phyloP scores from a whole-genome alignment of 2,888 invertebrate species.

The Rhimphoctona megacephalus region DNA sequence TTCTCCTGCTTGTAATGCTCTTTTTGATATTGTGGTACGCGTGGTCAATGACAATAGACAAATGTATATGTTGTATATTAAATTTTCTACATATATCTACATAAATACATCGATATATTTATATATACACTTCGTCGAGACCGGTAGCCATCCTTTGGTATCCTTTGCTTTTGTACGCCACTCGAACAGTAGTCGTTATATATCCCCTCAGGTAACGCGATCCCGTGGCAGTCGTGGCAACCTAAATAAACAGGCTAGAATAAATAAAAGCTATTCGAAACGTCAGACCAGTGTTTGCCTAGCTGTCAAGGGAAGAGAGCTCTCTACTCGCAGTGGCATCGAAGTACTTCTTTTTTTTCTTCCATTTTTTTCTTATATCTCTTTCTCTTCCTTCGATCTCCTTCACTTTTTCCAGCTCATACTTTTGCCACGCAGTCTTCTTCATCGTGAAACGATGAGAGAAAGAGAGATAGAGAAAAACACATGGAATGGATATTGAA shows the following conservation, averaged over 20 bases:
- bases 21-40: constrained; percentile 55
- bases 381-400: constrained; percentile 67
- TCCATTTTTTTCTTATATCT: constrained; percentile 46
- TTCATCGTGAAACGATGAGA: constrained; percentile 27
- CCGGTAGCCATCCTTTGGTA: constrained; percentile 55
- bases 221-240: constrained; percentile 76
- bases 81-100: background rate
- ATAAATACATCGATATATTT: background rate
- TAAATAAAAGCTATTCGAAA: constrained; percentile 83
- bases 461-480: constrained; percentile 9
- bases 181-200: constrained; percentile 59
- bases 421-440: constrained; percentile 48
- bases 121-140: constrained; percentile 51
- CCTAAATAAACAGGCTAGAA: constrained; percentile 84
- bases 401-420: constrained; percentile 46
- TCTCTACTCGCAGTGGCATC: constrained; percentile 50
- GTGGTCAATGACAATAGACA: constrained; percentile 64
- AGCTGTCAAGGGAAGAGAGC: constrained; percentile 80
- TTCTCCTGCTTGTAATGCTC: constrained; percentile 25
- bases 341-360: constrained; percentile 54
- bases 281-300: constrained; percentile 82
- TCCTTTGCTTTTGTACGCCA: constrained; percentile 49
- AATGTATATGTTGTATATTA: background rate
- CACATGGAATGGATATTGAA: constrained; percentile 79
- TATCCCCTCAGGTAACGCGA: constrained; percentile 81